Evolutionary conservation across 2,797 vertebrate species (phyloP).

Genomic region (Microctenopoma steveboyesi): DNA sequence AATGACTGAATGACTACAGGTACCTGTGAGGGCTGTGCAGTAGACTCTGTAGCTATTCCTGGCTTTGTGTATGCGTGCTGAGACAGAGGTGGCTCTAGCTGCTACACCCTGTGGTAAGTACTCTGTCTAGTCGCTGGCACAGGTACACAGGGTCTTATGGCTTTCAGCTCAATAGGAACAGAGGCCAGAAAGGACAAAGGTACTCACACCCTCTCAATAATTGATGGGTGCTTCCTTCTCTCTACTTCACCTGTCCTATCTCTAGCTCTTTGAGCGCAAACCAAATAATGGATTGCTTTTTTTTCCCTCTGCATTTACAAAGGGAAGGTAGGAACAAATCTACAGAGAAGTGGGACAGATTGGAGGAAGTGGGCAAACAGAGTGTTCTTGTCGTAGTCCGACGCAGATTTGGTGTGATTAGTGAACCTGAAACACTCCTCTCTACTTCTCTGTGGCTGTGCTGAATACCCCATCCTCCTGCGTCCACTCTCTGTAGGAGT

Average conservation of each 20-base stretch:
- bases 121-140: conserved; percentile 31
- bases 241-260: conserved; percentile 10
- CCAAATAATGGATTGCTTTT: conserved; percentile 25
- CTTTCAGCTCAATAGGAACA: conserved; percentile 45
- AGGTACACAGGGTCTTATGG: conserved; percentile 40
- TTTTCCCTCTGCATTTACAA: background rate
- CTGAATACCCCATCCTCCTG: conserved; percentile 7
- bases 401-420: conserved; percentile 10
- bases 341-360: conserved; percentile 10
- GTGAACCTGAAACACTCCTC: conserved; percentile 6
- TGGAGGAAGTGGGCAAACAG: conserved; percentile 6
- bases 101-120: conserved; percentile 39
- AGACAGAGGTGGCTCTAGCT: conserved; percentile 6
- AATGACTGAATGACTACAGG: conserved; percentile 30
- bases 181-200: conserved; percentile 44
- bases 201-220: conserved; percentile 51
- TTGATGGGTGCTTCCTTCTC: conserved; percentile 38
- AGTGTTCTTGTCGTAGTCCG: conserved; percentile 8
- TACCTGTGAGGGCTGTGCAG: conserved; percentile 20
- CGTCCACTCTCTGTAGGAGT: background rate
- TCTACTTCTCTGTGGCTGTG: conserved; percentile 9
- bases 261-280: conserved; percentile 9
- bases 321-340: conserved; percentile 8
- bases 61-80: conserved; percentile 4
- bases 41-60: conserved; percentile 9